Conservation (phyloP, 2,113 vertebrate genomes). For the Vidua chalybeata region DNA sequence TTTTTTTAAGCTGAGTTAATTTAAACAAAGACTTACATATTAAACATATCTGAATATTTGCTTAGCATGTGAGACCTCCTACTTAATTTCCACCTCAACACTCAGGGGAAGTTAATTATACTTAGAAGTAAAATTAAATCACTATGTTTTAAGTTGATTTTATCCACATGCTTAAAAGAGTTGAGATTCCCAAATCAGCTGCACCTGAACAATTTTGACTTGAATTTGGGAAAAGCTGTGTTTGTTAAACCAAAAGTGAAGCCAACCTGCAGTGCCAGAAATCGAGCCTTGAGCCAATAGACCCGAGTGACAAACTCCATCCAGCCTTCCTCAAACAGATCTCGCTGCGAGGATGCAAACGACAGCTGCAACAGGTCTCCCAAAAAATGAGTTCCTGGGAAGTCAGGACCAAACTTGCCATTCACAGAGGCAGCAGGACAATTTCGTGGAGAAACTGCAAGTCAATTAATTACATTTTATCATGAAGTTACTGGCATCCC, state of each 20-base stretch:
- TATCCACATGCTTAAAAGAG: not conserved
- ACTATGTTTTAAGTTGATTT: not conserved
- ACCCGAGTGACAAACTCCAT: conserved; percentile 88
- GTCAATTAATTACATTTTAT: not conserved
- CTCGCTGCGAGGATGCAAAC: conserved; percentile 88
- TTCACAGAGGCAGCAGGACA: conserved; percentile 63
- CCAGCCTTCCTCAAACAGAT: conserved; percentile 89
- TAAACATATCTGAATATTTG: not conserved
- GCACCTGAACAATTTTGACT: not conserved
- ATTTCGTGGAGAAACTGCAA: conserved; percentile 86
- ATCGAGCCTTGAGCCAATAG: conserved; percentile 95
- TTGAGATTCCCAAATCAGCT: not conserved
- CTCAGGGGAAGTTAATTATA: not conserved
- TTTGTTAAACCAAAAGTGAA: not conserved
- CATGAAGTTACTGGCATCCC: not conserved
- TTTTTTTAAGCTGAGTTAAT: not conserved
- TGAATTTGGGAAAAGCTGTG: not conserved
- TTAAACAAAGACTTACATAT: not conserved
- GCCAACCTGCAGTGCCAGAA: conserved; percentile 88
- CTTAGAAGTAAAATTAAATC: not conserved
- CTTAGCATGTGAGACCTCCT: not conserved
- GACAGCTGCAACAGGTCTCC: conserved; percentile 88
- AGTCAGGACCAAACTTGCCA: conserved; percentile 82
- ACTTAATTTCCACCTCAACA: not conserved
- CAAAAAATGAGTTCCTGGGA: conserved; percentile 87